Conservation (phyloP, 2,888 invertebrate genomes). For the Acanthosepion pharaonis region DNA sequence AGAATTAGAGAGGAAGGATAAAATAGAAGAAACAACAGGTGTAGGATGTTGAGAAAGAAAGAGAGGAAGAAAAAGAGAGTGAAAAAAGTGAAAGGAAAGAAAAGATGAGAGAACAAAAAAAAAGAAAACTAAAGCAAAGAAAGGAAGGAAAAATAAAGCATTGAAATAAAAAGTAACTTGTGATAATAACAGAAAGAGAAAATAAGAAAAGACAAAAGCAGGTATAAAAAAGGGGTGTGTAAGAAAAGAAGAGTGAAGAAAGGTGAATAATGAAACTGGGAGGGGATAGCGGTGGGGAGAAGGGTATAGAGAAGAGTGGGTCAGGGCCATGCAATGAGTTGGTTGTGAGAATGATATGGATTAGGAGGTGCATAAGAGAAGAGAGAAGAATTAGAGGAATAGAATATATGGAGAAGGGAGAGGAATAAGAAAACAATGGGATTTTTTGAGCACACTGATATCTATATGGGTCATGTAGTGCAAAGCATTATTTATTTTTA, state of each 20-base stretch:
- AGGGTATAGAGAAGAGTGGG: background rate
- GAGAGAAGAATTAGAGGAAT: background rate
- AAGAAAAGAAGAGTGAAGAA: background rate
- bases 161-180: too few species aligned
- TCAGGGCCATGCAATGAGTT: background rate
- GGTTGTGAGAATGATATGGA: background rate
- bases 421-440: background rate
- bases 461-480: background rate
- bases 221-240: too few species aligned
- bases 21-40: background rate
- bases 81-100: too few species aligned
- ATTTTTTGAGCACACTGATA: background rate
- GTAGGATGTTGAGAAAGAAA: too few species aligned
- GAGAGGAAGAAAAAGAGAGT: too few species aligned
- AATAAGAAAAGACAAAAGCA: too few species aligned
- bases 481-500: too few species aligned
- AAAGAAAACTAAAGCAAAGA: too few species aligned
- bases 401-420: background rate
- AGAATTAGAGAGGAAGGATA: background rate
- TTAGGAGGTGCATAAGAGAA: background rate
- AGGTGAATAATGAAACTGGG: background rate
- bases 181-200: too few species aligned
- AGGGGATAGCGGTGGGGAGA: background rate
- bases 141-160: too few species aligned
- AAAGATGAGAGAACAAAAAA: too few species aligned